phyloP scores from a whole-genome alignment of 2,797 vertebrate genomes.

The Fundulus diaphanus region DNA sequence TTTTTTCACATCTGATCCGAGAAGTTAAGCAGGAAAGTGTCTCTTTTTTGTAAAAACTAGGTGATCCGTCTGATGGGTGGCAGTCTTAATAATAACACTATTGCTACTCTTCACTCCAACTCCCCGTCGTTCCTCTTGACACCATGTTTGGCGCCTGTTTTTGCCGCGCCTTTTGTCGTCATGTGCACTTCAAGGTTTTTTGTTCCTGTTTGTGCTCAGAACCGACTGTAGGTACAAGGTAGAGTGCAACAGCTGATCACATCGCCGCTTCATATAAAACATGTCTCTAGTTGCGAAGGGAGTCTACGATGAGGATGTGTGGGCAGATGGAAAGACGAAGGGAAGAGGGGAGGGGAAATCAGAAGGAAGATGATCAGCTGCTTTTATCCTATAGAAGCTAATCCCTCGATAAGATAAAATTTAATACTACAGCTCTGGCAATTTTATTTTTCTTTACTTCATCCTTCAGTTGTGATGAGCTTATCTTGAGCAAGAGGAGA shows the following conservation, averaged over 20 bases:
- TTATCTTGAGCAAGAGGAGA: constrained; percentile 65
- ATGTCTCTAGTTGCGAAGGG: constrained; percentile 69
- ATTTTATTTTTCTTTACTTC: constrained; percentile 34
- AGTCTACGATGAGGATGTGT: constrained; percentile 73
- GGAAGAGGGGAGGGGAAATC: constrained; percentile 51
- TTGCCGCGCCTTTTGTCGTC: constrained; percentile 19
- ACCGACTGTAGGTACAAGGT: constrained; percentile 44
- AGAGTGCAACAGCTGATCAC: constrained; percentile 45
- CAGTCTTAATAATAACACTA: constrained; percentile 39
- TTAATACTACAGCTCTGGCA: constrained; percentile 60
- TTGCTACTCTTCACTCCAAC: constrained; percentile 62
- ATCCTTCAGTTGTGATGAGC: constrained; percentile 69
- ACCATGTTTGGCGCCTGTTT: constrained; percentile 50
- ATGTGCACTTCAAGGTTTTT: constrained; percentile 37
- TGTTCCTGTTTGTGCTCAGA: constrained; percentile 5
- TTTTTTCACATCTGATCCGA: constrained; percentile 41
- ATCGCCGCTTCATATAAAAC: constrained; percentile 54
- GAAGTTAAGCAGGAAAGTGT: constrained; percentile 54
- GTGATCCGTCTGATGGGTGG: constrained; percentile 37
- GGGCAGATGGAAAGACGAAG: constrained; percentile 63
- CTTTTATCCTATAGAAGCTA: constrained; percentile 78
- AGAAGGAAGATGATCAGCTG: constrained; percentile 71
- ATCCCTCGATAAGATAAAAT: constrained; percentile 75
- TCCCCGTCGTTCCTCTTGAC: constrained; percentile 31
- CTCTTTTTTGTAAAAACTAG: constrained; percentile 10